phyloP scores from a whole-genome alignment of 2,113 vertebrate species.

The Phyllopteryx taeniolatus region DNA sequence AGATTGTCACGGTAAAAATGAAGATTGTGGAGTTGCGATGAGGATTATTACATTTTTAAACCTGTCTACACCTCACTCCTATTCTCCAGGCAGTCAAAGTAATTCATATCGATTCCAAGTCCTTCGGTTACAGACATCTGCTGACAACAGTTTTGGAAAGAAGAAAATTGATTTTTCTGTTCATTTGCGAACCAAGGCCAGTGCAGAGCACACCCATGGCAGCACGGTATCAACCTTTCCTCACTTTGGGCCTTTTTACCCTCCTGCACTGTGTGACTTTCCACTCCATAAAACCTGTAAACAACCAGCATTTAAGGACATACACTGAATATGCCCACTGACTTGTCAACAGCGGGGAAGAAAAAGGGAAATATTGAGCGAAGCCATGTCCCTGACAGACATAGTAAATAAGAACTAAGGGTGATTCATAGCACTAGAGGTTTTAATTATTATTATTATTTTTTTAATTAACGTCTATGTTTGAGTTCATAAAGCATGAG shows the following conservation, averaged over 20 bases:
- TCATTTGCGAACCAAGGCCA: constrained; percentile 57
- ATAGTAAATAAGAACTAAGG: constrained; percentile 32
- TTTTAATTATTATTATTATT: constrained; percentile 49
- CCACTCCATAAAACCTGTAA: constrained; percentile 42
- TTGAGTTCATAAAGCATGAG: constrained; percentile 54
- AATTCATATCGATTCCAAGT: constrained; percentile 71
- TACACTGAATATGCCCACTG: constrained; percentile 15
- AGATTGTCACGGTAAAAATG: constrained; percentile 35
- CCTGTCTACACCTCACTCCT: constrained; percentile 38
- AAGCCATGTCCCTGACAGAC: constrained; percentile 49
- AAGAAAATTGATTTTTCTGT: constrained; percentile 66
- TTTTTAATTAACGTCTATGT: not conserved
- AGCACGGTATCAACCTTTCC: constrained; percentile 13
- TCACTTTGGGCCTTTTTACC: constrained; percentile 35
- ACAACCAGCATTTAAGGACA: constrained; percentile 22
- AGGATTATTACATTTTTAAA: constrained; percentile 56
- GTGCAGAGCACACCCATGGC: not conserved
- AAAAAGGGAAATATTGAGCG: constrained; percentile 55
- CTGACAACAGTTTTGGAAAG: constrained; percentile 56
- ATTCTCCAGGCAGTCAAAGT: constrained; percentile 59
- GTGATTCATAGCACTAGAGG: constrained; percentile 53
- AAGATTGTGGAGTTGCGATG: constrained; percentile 24
- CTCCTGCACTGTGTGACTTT: constrained; percentile 14
- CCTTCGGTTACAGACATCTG: constrained; percentile 66
- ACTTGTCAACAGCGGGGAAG: constrained; percentile 23